Evolutionary conservation across 2,888 invertebrate genomes (phyloP).

Genomic region (Gandaritis pyraliata): DNA sequence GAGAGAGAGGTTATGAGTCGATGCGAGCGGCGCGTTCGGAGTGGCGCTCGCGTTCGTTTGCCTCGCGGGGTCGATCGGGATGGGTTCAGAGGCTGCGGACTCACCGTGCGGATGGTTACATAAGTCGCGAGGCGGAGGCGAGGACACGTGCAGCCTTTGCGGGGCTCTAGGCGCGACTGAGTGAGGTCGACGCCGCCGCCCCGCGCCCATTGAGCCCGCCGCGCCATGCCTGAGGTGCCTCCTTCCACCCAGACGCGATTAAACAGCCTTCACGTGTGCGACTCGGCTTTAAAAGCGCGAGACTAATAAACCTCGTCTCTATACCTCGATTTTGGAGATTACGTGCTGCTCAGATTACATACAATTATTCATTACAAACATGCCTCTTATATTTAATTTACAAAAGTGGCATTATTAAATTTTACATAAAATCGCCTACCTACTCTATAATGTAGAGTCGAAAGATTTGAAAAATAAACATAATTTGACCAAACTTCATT

Average conservation of each 20-base stretch:
- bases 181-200: slow-evolving; percentile 69
- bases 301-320: slow-evolving; percentile 72
- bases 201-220: slow-evolving; percentile 71
- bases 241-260: slow-evolving; percentile 72
- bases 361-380: slow-evolving; percentile 43
- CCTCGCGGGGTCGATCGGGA: slow-evolving; percentile 59
- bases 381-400: not conserved
- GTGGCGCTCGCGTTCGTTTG: slow-evolving; percentile 45
- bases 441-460: too few relatives aligned
- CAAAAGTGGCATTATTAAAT: too few relatives aligned
- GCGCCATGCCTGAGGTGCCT: slow-evolving; percentile 59
- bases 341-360: slow-evolving; percentile 48
- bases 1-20: slow-evolving; percentile 57
- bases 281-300: slow-evolving; percentile 57
- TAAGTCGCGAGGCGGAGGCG: slow-evolving; percentile 76
- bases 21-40: slow-evolving; percentile 48
- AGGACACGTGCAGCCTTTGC: slow-evolving; percentile 77
- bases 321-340: slow-evolving; percentile 61
- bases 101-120: slow-evolving; percentile 82
- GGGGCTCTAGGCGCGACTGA: slow-evolving; percentile 80
- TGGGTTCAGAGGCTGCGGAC: slow-evolving; percentile 77
- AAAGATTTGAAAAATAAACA: too few relatives aligned
- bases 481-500: too few relatives aligned
- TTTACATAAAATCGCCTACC: too few relatives aligned
- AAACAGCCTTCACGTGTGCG: slow-evolving; percentile 75